phyloP scores from a whole-genome alignment of 2,113 vertebrate genomes.

The Menidia beryllina region DNA sequence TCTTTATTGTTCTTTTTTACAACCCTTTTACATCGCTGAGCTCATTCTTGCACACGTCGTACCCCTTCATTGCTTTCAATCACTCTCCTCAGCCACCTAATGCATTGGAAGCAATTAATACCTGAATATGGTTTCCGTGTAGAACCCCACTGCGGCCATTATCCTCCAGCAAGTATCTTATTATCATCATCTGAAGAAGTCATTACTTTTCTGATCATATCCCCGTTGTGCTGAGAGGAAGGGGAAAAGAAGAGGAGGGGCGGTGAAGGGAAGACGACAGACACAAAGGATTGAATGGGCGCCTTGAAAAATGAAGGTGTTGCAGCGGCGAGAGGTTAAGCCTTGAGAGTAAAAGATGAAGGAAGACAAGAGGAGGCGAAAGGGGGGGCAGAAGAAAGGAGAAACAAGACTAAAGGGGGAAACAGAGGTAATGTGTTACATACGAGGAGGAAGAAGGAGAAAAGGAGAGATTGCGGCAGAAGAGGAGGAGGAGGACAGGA shows the following conservation, averaged over 20 bases:
- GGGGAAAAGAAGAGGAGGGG: background rate
- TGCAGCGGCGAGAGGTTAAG: slow-evolving; percentile 14
- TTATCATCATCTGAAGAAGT: slow-evolving; percentile 47
- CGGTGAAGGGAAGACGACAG: background rate
- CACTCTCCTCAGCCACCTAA: slow-evolving; percentile 26
- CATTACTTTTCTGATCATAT: slow-evolving; percentile 59
- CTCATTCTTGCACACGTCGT: slow-evolving; percentile 1
- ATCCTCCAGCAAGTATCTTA: slow-evolving; percentile 48
- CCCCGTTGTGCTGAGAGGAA: slow-evolving; percentile 13
- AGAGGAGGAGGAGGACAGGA: slow-evolving; percentile 49
- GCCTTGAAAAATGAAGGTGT: background rate
- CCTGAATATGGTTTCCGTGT: slow-evolving; percentile 29
- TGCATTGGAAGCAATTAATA: slow-evolving; percentile 35
- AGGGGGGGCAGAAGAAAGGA: slow-evolving; percentile 28
- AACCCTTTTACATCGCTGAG: background rate
- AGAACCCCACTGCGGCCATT: slow-evolving; percentile 44
- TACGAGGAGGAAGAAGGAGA: slow-evolving; percentile 11
- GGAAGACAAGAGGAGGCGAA: slow-evolving; percentile 27
- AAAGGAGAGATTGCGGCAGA: slow-evolving; percentile 21
- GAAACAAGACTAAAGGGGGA: slow-evolving; percentile 9
- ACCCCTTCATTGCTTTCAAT: slow-evolving; percentile 11
- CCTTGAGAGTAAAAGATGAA: slow-evolving; percentile 45
- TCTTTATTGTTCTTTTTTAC: slow-evolving; percentile 19
- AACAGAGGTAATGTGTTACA: slow-evolving; percentile 39
- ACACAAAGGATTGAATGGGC: slow-evolving; percentile 4